Evolutionary conservation across 2,797 vertebrate species (phyloP), one percentile per base, ranked within the genome.

Genomic region (Synanceia verrucosa): DNA sequence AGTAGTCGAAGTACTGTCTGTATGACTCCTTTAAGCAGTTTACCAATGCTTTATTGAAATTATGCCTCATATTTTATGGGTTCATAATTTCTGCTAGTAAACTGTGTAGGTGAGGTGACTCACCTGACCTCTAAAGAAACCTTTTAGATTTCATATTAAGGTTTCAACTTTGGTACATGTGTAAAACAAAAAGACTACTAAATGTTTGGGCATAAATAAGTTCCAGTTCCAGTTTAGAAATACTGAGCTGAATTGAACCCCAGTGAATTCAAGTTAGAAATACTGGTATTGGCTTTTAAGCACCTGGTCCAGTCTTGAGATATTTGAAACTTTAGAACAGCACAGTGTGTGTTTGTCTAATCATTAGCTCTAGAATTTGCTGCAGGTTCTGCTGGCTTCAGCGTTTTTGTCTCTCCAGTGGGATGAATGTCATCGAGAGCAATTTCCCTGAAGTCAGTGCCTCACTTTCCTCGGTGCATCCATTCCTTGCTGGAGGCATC

Each of bases 401-500:
- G 0, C 1, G n/a, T 70, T n/a, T 24, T 66, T 3, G 4, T 76
- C 2, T 79, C 33, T 76, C 14, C 53, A 95, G 94, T 5, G 29
- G 76, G 36, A 13, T 91, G 73, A 44, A 56, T 8, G 52, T 79
- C 23, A 63, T 93, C 8, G 24, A 92, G 64, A 82, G 3, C 19
- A 77, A 48, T 55, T 88, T 91, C 47, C 89, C 90, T 11, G 76
- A 86, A 56, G 62, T 75, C 0, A 63, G 39, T 4, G 55, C 60
- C 10, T 53, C 85, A 1, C 12, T 93, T 23, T 74, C 84, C 18
- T 5, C 9, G 1, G 21, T 87, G 23, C 48, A 86, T 2, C 83
- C 85, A 0, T 4, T 88, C 24, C 46, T 95, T 4, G 74, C 63
- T 12, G 81, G 65, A 68, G 72, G 79, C 65, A 79, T 92, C 51